Conservation (phyloP, 2,797 vertebrate species). For the Poeciliopsis gracilis region DNA sequence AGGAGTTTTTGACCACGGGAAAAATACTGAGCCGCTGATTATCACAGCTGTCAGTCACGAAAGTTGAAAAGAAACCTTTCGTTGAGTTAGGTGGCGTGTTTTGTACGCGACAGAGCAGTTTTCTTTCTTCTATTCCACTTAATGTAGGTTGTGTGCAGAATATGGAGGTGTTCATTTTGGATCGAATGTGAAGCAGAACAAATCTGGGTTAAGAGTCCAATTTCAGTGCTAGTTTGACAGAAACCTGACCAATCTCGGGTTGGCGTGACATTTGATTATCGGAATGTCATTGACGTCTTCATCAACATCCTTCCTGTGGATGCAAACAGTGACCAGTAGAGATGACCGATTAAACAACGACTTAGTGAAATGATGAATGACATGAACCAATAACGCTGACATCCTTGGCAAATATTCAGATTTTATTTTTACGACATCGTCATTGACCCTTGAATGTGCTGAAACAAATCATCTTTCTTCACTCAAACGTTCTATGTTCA, state of each 20-base stretch:
- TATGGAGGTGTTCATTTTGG: background rate
- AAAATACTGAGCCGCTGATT: conserved; percentile 66
- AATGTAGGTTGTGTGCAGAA: background rate
- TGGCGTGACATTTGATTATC: background rate
- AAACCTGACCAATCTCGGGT: background rate
- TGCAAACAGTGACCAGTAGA: background rate
- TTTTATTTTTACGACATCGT: background rate
- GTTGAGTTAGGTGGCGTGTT: background rate
- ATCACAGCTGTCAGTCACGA: conserved; percentile 49
- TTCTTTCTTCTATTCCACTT: background rate
- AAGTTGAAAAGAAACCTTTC: background rate
- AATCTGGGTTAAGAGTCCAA: background rate
- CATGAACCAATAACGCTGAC: background rate
- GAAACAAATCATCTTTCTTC: background rate
- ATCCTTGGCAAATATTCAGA: background rate
- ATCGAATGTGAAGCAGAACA: background rate
- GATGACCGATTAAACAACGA: background rate
- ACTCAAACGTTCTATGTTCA: background rate
- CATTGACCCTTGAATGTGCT: background rate
- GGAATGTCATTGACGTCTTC: background rate
- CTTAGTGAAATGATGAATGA: background rate
- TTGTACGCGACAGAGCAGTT: background rate
- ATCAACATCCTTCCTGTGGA: background rate
- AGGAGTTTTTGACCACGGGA: conserved; percentile 67
- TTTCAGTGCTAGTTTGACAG: background rate